Evolutionary conservation across 2,113 vertebrate species (phyloP).

Genomic region (Zootoca vivipara): DNA sequence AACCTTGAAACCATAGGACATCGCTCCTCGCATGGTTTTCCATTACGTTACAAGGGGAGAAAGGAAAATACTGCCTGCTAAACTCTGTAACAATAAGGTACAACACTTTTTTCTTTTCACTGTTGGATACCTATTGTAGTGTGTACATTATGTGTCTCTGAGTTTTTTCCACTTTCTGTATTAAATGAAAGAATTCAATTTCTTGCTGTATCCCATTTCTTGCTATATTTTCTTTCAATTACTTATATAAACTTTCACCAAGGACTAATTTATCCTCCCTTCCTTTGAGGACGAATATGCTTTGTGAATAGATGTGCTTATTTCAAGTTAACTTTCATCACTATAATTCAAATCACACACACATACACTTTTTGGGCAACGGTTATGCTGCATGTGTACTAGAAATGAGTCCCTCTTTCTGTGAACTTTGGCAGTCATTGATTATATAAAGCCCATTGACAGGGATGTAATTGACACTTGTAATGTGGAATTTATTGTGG

Average conservation of each 20-base stretch:
- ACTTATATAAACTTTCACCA: not conserved
- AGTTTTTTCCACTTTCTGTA: not conserved
- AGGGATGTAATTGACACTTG: no score
- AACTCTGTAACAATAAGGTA: slow-evolving; percentile 23
- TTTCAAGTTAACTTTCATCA: not conserved
- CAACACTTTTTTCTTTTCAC: slow-evolving; percentile 8
- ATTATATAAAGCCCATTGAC: not conserved
- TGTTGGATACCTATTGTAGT: slow-evolving; percentile 25
- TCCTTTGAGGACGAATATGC: not conserved
- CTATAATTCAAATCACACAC: not conserved
- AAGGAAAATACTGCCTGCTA: not conserved
- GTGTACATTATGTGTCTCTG: not conserved
- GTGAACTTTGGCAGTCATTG: not conserved
- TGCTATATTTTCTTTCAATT: not conserved
- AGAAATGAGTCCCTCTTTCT: not conserved
- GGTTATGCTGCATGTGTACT: not conserved
- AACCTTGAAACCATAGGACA: not conserved
- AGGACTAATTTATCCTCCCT: not conserved
- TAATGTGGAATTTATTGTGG: no score
- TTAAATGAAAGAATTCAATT: not conserved
- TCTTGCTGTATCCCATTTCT: not conserved
- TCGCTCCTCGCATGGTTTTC: slow-evolving; percentile 12
- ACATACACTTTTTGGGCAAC: not conserved
- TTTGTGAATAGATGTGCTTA: not conserved
- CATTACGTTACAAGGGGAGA: slow-evolving; percentile 1